A percentile compares a stretch with the other conserved stretches of the same genome.
These are phyloP conservation scores for Syritta pipiens DNA, from an alignment of 2,888 invertebrate genomes.

Conservation along the genomic window DNA sequence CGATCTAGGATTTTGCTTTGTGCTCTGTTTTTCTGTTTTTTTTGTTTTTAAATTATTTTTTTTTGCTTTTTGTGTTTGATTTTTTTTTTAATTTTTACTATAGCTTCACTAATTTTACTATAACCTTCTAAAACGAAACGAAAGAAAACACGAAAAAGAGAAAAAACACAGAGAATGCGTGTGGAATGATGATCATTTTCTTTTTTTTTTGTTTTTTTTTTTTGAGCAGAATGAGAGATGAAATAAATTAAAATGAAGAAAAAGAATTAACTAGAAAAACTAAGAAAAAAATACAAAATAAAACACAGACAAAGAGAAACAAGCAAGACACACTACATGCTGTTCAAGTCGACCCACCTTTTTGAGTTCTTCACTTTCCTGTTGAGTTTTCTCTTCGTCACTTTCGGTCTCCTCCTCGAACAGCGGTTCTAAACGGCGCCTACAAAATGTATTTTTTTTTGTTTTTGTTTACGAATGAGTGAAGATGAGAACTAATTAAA, in stretches of 20 bases:
- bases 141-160: slow-evolving; percentile 69
- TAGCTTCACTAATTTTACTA: slow-evolving; percentile 79
- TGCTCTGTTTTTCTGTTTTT: slow-evolving; percentile 38
- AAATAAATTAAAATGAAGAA: slow-evolving; percentile 3
- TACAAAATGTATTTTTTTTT: slow-evolving; percentile 79
- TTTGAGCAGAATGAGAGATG: slow-evolving; percentile 48
- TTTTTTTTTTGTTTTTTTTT: slow-evolving; percentile 5
- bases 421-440: slow-evolving; percentile 89
- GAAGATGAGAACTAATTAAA: slow-evolving; percentile 67
- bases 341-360: slow-evolving; percentile 78
- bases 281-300: slow-evolving; percentile 12
- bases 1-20: slow-evolving; percentile 63
- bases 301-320: background rate
- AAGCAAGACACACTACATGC: slow-evolving; percentile 32
- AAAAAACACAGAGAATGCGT: slow-evolving; percentile 65
- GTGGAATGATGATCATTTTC: slow-evolving; percentile 58
- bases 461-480: slow-evolving; percentile 70
- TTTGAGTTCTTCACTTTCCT: slow-evolving; percentile 79
- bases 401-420: slow-evolving; percentile 91
- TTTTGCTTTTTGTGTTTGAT: slow-evolving; percentile 51
- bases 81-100: slow-evolving; percentile 73
- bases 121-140: slow-evolving; percentile 77
- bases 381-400: slow-evolving; percentile 79
- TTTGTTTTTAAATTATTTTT: slow-evolving; percentile 24
- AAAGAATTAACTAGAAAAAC: background rate